Evolutionary conservation across 2,797 vertebrate species (phyloP).

Genomic region (Micropoecilia bifurca): DNA sequence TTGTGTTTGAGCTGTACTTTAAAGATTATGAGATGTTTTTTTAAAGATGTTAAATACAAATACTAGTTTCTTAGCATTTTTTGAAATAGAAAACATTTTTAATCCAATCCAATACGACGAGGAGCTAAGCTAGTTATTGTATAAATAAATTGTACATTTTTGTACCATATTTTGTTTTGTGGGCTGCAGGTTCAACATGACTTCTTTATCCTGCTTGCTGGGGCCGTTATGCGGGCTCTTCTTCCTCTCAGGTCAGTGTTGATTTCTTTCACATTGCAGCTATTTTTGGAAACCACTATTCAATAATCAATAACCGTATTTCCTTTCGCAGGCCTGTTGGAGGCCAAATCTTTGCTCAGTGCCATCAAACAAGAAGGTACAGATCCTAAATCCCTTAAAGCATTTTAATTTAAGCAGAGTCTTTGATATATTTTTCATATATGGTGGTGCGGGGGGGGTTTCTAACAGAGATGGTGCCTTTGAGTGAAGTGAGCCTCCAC

Average conservation of each 20-base stretch:
- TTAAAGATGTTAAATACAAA: background rate
- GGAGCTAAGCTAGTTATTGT: background rate
- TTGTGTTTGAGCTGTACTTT: background rate
- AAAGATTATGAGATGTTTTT: background rate
- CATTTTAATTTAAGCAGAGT: background rate
- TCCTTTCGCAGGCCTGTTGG: conserved; percentile 65
- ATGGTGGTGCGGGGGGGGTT: background rate
- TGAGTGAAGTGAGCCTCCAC: conserved; percentile 58
- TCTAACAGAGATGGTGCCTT: conserved; percentile 69
- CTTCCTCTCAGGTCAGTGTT: conserved; percentile 72
- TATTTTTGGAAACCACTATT: background rate
- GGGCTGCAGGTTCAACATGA: conserved; percentile 69
- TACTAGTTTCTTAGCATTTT: background rate
- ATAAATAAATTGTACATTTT: background rate
- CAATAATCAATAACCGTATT: background rate
- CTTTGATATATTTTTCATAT: background rate
- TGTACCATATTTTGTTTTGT: background rate
- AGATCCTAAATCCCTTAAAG: background rate
- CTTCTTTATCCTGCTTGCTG: conserved; percentile 55
- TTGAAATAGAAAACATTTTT: background rate
- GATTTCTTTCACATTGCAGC: background rate
- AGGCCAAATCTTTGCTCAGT: conserved; percentile 77
- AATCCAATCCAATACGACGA: background rate
- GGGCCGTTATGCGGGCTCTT: conserved; percentile 64
- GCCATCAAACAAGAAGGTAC: conserved; percentile 77